A percentile compares a stretch with the other conserved stretches of the same genome.
phyloP scores from a whole-genome alignment of 2,797 vertebrate species.

The Crocodylus rhombifer region DNA sequence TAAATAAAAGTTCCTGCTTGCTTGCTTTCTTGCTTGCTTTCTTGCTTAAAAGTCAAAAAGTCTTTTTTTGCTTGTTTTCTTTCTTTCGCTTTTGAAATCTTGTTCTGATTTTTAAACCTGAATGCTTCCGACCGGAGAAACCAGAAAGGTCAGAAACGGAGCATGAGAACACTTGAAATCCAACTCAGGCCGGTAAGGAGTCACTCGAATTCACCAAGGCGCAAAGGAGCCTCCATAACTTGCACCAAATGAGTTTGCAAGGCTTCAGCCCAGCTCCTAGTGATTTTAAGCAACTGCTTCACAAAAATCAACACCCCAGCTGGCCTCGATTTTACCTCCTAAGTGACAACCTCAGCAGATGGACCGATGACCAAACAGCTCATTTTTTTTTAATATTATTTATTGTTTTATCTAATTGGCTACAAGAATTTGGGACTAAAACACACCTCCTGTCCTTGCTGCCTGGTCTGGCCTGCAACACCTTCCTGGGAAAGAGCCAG shows the following conservation, averaged over 20 bases:
- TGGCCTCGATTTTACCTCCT: not conserved
- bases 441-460: not conserved
- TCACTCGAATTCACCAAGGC: not conserved
- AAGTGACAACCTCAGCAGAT: accelerated
- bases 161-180: not conserved
- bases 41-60: too few species aligned
- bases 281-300: not conserved
- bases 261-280: not conserved
- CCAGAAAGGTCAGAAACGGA: not conserved
- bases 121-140: not conserved
- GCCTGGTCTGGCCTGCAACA: not conserved
- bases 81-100: not conserved
- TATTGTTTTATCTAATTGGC: not conserved
- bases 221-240: not conserved
- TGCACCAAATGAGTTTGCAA: not conserved
- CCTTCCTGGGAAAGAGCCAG: not conserved
- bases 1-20: not conserved
- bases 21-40: not conserved
- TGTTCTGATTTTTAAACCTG: not conserved
- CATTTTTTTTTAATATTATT: not conserved
- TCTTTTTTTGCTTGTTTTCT: too few species aligned
- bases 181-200: not conserved
- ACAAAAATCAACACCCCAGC: not conserved
- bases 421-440: not conserved
- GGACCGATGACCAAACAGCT: accelerated